Percentiles rank a stretch among this genome's conserved stretches.
These are phyloP conservation scores for Nibea coibor DNA, from an alignment of 2,113 vertebrate species.

Conservation along the genomic window DNA sequence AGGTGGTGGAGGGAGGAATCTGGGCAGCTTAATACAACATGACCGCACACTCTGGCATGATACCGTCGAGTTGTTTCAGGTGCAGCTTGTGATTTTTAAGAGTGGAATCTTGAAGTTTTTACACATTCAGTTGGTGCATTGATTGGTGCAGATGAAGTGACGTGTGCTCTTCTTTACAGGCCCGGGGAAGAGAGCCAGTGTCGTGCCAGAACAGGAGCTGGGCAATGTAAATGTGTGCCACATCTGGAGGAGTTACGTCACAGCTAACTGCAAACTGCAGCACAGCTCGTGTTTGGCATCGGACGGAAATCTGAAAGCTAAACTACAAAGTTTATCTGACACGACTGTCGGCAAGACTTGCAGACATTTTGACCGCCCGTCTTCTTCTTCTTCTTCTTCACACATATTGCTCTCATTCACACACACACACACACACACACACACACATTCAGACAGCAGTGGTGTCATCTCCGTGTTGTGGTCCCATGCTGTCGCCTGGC, in stretches of 20 bases:
- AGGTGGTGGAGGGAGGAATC: no score
- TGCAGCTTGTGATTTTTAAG: no score
- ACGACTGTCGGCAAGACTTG: conserved; percentile 7
- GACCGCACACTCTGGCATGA: no score
- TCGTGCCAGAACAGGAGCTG: no score
- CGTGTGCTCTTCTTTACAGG: neutral
- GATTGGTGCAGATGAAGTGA: no score
- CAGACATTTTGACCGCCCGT: conserved; percentile 39
- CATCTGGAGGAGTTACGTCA: neutral
- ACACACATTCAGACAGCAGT: conserved; percentile 22
- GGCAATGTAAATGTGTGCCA: neutral
- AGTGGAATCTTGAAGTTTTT: no score
- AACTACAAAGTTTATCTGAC: conserved; percentile 35
- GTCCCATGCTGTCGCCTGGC: conserved; percentile 68
- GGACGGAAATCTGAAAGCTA: conserved; percentile 21
- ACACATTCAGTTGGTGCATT: no score
- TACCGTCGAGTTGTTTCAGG: no score
- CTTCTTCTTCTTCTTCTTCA: conserved; percentile 2
- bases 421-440: conserved; percentile 21
- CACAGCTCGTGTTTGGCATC: neutral
- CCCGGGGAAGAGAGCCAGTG: no score
- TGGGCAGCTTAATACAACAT: no score
- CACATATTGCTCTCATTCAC: conserved; percentile 25
- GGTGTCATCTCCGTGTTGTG: conserved; percentile 48
- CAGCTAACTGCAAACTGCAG: conserved; percentile 9